phyloP scores from a whole-genome alignment of 2,113 vertebrate genomes.

The Ciconia maguari region DNA sequence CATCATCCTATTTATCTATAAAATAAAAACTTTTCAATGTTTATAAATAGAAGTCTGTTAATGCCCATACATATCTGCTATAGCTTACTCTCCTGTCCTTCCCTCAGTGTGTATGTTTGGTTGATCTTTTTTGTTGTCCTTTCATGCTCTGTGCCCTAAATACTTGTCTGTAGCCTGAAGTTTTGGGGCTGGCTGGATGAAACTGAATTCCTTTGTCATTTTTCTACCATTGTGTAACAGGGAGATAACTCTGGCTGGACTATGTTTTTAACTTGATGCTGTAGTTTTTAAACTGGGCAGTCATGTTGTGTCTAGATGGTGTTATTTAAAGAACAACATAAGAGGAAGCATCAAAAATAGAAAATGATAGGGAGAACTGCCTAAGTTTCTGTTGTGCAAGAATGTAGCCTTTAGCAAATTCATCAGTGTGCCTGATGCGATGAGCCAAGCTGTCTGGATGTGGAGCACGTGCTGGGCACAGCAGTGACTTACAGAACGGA shows the following conservation, averaged over 20 bases:
- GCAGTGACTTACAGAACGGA: fast-evolving
- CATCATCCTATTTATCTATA: constrained; percentile 55
- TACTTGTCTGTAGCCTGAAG: not conserved
- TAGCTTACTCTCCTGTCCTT: not conserved
- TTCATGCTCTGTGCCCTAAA: not conserved
- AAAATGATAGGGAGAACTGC: not conserved
- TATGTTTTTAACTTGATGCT: not conserved
- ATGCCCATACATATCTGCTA: not conserved
- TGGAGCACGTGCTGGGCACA: not conserved
- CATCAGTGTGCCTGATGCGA: not conserved
- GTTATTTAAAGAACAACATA: not conserved
- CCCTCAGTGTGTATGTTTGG: not conserved
- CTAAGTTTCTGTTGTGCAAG: not conserved
- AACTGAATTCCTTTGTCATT: not conserved
- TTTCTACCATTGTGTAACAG: not conserved
- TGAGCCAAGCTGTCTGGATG: not conserved
- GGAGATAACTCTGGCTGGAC: not conserved
- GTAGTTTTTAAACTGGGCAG: not conserved
- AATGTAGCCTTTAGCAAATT: not conserved
- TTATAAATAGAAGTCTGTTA: constrained; percentile 41
- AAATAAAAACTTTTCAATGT: constrained; percentile 61
- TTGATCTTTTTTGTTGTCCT: not conserved
- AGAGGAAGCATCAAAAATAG: constrained; percentile 41
- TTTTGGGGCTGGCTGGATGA: not conserved
- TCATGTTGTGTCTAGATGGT: not conserved